These are phyloP conservation scores for Nephrotoma flavescens DNA, from an alignment of 2,888 invertebrate species.

Conservation along the genomic window DNA sequence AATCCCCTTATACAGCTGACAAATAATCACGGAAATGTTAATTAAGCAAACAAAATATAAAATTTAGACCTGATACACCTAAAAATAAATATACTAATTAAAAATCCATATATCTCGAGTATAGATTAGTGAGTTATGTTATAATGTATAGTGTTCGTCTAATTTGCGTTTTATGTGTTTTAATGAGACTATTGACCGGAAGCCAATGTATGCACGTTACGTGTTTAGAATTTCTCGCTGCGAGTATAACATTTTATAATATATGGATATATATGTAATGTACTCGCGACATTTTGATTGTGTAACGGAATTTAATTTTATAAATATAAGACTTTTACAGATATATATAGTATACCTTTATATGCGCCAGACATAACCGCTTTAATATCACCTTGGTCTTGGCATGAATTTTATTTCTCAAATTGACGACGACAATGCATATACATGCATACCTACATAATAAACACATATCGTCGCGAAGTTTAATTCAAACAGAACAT, in stretches of 20 bases:
- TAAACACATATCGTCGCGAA: neutral
- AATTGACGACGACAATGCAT: neutral
- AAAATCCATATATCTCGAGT: neutral
- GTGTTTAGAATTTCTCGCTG: neutral
- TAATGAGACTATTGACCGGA: neutral
- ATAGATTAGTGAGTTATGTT: neutral
- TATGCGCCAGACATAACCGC: neutral
- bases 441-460: neutral
- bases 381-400: slow-evolving; percentile 11
- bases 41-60: neutral
- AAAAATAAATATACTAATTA: neutral
- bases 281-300: neutral
- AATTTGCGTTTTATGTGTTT: neutral
- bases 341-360: neutral
- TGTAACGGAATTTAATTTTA: neutral
- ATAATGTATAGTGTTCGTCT: neutral
- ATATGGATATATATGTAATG: neutral
- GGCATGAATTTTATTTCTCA: slow-evolving; percentile 9
- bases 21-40: neutral
- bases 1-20: neutral
- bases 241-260: neutral
- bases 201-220: neutral
- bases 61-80: neutral
- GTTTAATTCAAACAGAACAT: neutral
- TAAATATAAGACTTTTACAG: neutral